Percentiles rank a stretch among this genome's conserved stretches.
These are phyloP conservation scores for Cyprinus carpio DNA, from an alignment of 2,113 vertebrate genomes.

Conservation along the genomic window DNA sequence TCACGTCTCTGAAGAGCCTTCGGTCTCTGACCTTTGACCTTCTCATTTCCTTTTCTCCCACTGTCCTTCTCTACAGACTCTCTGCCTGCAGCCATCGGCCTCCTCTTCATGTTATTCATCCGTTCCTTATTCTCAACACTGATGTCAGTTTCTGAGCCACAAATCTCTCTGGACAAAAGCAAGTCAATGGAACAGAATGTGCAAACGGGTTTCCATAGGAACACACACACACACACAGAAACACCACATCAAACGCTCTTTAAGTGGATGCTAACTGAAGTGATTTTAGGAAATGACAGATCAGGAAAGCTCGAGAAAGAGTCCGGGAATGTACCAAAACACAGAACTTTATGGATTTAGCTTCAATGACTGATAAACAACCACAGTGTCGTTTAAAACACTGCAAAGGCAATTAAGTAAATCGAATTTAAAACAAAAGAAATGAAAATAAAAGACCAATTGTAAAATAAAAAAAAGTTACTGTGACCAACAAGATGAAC, in stretches of 20 bases:
- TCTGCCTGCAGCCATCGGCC: constrained; percentile 1
- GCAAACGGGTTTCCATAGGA: constrained; percentile 20
- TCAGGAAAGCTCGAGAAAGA: not conserved
- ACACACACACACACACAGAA: not conserved
- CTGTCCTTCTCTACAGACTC: constrained; percentile 6
- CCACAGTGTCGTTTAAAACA: not conserved
- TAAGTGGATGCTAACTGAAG: not conserved
- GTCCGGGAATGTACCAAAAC: not conserved
- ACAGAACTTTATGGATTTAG: not conserved
- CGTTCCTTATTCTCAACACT: not conserved
- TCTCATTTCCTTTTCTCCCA: constrained; percentile 15
- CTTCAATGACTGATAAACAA: not conserved
- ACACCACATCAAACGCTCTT: not conserved
- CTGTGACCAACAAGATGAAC: too few relatives aligned
- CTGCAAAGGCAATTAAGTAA: not conserved
- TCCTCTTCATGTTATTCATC: constrained; percentile 6
- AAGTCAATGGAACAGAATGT: constrained; percentile 19
- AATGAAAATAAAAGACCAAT: not conserved
- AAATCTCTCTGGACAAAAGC: constrained; percentile 22
- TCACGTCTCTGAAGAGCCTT: not conserved
- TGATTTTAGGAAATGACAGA: not conserved
- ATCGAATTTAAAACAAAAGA: not conserved
- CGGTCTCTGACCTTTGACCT: not conserved
- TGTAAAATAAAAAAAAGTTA: too few relatives aligned
- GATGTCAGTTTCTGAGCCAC: constrained; percentile 12